Conservation (phyloP, 2,113 vertebrate species). For the Rutilus rutilus region DNA sequence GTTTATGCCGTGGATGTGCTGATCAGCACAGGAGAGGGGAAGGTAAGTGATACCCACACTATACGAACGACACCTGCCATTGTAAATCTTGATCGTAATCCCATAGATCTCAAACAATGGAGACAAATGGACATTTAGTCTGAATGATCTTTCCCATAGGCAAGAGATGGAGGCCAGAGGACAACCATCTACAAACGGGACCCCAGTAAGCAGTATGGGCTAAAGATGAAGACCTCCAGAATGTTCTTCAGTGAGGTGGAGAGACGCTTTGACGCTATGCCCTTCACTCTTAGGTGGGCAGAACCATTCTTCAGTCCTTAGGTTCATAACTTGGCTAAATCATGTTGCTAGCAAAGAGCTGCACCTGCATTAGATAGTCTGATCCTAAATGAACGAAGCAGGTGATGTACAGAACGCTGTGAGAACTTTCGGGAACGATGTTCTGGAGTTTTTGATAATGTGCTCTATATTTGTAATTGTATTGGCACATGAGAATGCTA, state of each 20-base stretch:
- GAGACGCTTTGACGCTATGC: conserved; percentile 96
- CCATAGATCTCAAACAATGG: neutral
- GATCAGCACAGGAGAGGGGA: conserved; percentile 95
- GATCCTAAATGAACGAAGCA: neutral
- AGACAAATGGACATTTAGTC: neutral
- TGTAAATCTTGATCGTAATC: neutral
- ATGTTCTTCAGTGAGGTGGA: conserved; percentile 98
- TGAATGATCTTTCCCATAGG: conserved; percentile 69
- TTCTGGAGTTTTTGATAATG: neutral
- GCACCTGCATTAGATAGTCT: neutral
- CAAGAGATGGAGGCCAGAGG: conserved; percentile 92
- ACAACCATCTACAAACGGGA: conserved; percentile 98
- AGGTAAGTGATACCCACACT: conserved; percentile 76
- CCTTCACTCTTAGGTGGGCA: conserved; percentile 91
- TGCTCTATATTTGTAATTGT: neutral
- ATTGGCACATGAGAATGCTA: neutral
- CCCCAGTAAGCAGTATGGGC: conserved; percentile 93
- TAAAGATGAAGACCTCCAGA: conserved; percentile 99
- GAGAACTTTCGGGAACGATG: neutral
- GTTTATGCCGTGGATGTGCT: conserved; percentile 98
- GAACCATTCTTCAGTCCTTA: neutral
- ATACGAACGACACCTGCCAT: neutral
- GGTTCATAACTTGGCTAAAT: neutral
- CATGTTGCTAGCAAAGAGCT: neutral
- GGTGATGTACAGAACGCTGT: neutral